Evolutionary conservation across 1,140 invertebrate genomes (phyloP).

Genomic region (Meloidogyne hapla): DNA sequence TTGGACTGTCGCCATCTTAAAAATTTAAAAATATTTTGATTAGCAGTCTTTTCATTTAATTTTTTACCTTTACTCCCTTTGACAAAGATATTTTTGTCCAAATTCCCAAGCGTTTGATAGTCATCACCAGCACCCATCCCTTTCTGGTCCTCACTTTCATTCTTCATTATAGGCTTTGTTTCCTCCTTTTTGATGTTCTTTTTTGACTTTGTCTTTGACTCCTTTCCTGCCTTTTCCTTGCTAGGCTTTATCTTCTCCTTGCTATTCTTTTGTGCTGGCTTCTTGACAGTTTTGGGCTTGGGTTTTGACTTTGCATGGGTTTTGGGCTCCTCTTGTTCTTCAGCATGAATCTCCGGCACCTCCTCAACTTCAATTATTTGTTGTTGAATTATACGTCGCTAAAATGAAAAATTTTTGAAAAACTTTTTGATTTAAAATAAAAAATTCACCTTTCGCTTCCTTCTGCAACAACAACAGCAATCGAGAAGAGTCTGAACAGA

Average conservation of each 20-base stretch:
- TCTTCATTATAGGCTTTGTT: not conserved
- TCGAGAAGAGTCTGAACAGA: not conserved
- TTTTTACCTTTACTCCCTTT: not conserved
- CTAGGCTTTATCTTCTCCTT: not conserved
- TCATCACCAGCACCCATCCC: not conserved
- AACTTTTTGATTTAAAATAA: not conserved
- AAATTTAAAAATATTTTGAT: too few relatives aligned
- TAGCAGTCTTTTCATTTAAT: too few relatives aligned
- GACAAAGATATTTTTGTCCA: not conserved
- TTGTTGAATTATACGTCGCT: not conserved
- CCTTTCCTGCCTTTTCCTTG: not conserved
- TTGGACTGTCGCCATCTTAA: not conserved
- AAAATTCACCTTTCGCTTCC: not conserved
- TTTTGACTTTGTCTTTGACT: slow-evolving; percentile 1
- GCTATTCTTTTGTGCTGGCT: not conserved
- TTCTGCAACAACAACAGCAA: not conserved
- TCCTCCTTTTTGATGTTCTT: not conserved
- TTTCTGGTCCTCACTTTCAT: not conserved
- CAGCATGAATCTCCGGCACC: not conserved
- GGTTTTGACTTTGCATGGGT: not conserved
- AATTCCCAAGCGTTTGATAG: not conserved
- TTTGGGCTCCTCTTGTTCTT: not conserved
- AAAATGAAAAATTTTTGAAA: not conserved
- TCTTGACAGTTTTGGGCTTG: not conserved
- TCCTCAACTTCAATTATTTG: not conserved